Conservation (phyloP, 2,888 invertebrate species). For the Cacoxenus indagator region DNA sequence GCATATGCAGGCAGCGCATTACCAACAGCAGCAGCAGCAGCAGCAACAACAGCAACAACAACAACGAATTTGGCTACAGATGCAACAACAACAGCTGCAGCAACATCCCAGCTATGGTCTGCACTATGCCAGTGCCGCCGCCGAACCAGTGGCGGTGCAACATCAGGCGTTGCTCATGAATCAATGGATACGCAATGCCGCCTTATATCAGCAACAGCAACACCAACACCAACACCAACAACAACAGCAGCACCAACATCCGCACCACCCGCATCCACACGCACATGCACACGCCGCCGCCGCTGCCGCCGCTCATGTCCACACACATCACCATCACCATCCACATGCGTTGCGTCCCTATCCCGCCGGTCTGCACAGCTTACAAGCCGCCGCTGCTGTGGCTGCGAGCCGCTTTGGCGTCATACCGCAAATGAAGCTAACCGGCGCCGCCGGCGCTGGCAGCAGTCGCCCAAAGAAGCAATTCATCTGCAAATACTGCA, state of each 20-base stretch:
- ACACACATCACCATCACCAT: constrained; percentile 32
- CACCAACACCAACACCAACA: constrained; percentile 40
- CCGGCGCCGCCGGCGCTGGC: constrained; percentile 65
- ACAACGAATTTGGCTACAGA: constrained; percentile 67
- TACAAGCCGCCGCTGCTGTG: constrained; percentile 71
- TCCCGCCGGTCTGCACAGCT: constrained; percentile 67
- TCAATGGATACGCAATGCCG: constrained; percentile 82
- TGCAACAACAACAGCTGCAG: constrained; percentile 54
- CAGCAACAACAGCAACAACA: constrained; percentile 59
- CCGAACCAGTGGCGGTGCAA: constrained; percentile 72
- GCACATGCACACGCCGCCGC: too few relatives aligned
- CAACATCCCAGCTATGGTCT: constrained; percentile 45
- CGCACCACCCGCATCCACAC: constrained; percentile 73
- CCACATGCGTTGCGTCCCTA: constrained; percentile 55
- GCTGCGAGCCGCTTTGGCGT: constrained; percentile 67
- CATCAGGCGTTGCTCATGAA: constrained; percentile 77
- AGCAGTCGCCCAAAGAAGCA: constrained; percentile 82
- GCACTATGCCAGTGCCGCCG: constrained; percentile 63
- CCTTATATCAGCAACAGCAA: constrained; percentile 75
- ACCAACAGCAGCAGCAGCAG: constrained; percentile 50
- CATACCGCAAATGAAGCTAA: constrained; percentile 73
- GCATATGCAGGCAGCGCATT: constrained; percentile 32
- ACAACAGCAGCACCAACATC: constrained; percentile 48
- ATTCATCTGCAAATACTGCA: constrained; percentile 98
- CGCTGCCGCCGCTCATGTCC: constrained; percentile 33